A percentile compares a stretch with the other conserved stretches of the same genome.
Evolutionary conservation across 1,140 invertebrate species (phyloP).

Genomic region (Drosophila tani): DNA sequence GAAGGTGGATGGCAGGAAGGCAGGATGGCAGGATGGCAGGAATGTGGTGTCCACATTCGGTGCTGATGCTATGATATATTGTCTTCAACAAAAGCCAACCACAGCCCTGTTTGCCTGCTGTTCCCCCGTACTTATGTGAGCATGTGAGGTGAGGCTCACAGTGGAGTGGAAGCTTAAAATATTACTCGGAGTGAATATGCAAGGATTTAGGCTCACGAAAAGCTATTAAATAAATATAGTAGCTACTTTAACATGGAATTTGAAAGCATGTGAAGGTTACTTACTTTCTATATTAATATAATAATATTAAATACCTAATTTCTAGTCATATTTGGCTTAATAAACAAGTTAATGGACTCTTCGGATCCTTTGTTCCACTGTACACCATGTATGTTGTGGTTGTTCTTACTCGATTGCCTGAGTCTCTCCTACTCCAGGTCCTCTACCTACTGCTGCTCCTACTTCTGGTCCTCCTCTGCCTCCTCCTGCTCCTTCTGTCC

Average conservation of each 20-base stretch:
- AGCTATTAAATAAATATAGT: background rate
- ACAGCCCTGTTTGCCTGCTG: slow-evolving; percentile 50
- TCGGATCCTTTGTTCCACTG: slow-evolving; percentile 13
- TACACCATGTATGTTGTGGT: slow-evolving; percentile 24
- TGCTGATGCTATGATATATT: slow-evolving; percentile 82
- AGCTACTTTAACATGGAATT: background rate
- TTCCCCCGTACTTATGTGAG: slow-evolving; percentile 12
- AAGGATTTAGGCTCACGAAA: background rate
- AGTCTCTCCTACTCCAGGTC: background rate
- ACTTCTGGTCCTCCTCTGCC: slow-evolving; percentile 4
- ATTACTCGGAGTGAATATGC: background rate
- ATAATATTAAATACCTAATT: background rate
- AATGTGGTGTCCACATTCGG: slow-evolving; percentile 49
- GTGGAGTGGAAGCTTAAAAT: slow-evolving; percentile 2
- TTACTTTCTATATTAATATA: background rate
- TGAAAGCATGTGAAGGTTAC: background rate
- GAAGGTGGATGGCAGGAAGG: slow-evolving; percentile 2
- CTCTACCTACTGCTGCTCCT: slow-evolving; percentile 7
- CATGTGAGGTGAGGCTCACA: slow-evolving; percentile 19
- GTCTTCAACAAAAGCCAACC: slow-evolving; percentile 82
- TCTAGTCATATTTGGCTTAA: background rate
- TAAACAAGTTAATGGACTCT: background rate
- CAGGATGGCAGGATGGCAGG: slow-evolving; percentile 16
- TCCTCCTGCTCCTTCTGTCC: slow-evolving; percentile 8
- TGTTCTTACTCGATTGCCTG: slow-evolving; percentile 34